Evolutionary conservation across 2,888 invertebrate species (phyloP), one percentile per base, ranked within the genome.

Genomic region (Lagria hirta): DNA sequence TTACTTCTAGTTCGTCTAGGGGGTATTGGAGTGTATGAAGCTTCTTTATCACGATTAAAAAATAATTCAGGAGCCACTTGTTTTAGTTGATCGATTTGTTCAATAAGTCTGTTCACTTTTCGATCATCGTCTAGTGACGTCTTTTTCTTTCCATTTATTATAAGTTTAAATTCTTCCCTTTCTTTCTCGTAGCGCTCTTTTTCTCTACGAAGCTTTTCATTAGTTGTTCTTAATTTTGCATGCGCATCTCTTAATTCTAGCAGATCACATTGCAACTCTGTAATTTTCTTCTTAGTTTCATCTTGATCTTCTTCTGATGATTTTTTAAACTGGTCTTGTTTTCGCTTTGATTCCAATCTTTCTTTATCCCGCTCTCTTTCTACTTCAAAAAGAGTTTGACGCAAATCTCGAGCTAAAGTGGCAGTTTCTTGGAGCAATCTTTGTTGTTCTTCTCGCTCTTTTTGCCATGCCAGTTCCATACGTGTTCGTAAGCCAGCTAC

Each of bases 381-480:
- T 55, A 92, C 86, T 78, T 90, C 91, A 61, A 88, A 89, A 17
- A 92, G 76, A 0, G 92, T 92, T 70, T 91, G 92, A 7, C 91
- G 75, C 29, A 94, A 73, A 68, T 94, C 94, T 46, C 91, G 76
- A 0, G 93, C 92, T 45, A 94, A 76, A 0, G 91, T 92, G 21
- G 91, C 89, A 0, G 92, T 91, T 73, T 94, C 94, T 66, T 91
- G 90, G 16, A 94, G 72, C 21, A 94, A 71, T n/a, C 92, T 76
- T 57, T 92, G 92, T 61, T 92, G 91, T 61, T 94, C 93, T 67
- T 92, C 91, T 12, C 94, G 77, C 70, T 94, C 94, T 66, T 92
- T 94, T 63, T 92, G 92, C 94, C 94, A 94, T 0, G 92, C 90
- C 8, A 94, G 74, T 67, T 94, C 93, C 79, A 94, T 83, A 35